Base-by-base conservation (phyloP, 1,140 invertebrate species). In the Eciton burchellii region DNA sequence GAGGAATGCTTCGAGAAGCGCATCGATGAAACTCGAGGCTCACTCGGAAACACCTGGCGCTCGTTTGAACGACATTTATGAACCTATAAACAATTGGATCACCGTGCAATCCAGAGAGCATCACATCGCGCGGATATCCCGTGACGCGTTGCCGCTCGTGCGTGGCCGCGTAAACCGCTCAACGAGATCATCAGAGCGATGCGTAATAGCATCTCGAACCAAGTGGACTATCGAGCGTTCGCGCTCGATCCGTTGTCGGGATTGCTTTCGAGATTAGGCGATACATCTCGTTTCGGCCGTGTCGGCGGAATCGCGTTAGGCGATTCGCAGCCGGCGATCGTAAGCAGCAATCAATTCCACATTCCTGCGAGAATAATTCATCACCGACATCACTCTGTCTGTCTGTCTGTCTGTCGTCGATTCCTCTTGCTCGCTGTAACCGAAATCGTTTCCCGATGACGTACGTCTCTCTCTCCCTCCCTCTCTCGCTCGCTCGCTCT, bases 301-400 rank as follows among this genome's bases (percentile, higher is more conserved):
- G 43, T 56, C 68, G 62, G 74, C 45, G 41, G 60, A 79, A 79
- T 79, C 74, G 63, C 74, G 19, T 79, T 63, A 79, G n/a, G n/a
- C n/a, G n/a, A n/a, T n/a, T n/a, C 74, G 74, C 56, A 79, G n/a
- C n/a, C 35, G 63, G 5, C 35, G 52, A 79, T 70, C 45, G 74
- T 79, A 79, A 79, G 74, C 74, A 79, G 74, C 74, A 79, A 79
- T 79, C 74, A 79, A 79, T 79, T 79, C n/a, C 74, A 79, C 74
- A 63, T 79, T 68, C 74, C 74, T 70, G 62, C 49, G 74, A 79
- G 74, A 79, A 70, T 79, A 79, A 79, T 79, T 79, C 74, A 79
- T 79, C 74, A 68, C 47, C 35, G 47, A 21, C n/a, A n/a, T n/a
- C n/a, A n/a, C n/a, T n/a, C n/a, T n/a, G n/a, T n/a, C n/a, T n/a